Evolutionary conservation across 2,888 invertebrate genomes (phyloP).

Genomic region (Bimastos eiseni): DNA sequence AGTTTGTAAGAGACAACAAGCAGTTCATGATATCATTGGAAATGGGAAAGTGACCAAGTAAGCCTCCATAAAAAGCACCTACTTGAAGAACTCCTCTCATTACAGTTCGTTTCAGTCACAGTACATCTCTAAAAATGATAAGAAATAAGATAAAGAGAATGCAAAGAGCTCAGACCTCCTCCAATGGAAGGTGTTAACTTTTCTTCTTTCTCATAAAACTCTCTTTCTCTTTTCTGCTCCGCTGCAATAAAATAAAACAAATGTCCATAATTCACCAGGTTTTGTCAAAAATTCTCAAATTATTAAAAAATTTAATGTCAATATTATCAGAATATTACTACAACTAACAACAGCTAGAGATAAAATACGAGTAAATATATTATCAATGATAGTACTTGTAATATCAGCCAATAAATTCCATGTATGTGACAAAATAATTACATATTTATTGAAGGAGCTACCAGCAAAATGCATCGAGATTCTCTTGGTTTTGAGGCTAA

Average conservation of each 20-base stretch:
- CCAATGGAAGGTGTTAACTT: not conserved
- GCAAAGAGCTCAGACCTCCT: not conserved
- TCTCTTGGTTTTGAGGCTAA: too few relatives aligned
- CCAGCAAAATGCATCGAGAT: too few relatives aligned
- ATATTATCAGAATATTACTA: too few relatives aligned
- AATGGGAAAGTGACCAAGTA: not conserved
- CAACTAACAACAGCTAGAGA: too few relatives aligned
- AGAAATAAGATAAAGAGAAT: not conserved
- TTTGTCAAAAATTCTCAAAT: not conserved
- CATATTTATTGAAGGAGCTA: too few relatives aligned
- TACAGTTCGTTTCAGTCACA: not conserved
- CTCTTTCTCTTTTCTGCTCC: constrained; percentile 85
- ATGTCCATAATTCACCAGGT: not conserved
- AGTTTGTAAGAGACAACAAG: not conserved
- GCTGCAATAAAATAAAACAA: constrained; percentile 65
- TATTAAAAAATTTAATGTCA: not conserved
- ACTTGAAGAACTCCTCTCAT: not conserved
- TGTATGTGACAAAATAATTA: too few relatives aligned
- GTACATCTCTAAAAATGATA: not conserved
- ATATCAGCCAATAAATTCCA: not conserved
- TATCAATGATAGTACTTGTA: not conserved
- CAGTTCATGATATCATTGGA: not conserved
- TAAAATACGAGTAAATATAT: not conserved
- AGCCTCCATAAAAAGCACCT: not conserved
- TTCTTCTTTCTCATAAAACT: constrained; percentile 72